A percentile compares a stretch with the other conserved stretches of the same genome.
phyloP scores from a whole-genome alignment of 2,888 invertebrate genomes.

The Drosophila kanekoi region DNA sequence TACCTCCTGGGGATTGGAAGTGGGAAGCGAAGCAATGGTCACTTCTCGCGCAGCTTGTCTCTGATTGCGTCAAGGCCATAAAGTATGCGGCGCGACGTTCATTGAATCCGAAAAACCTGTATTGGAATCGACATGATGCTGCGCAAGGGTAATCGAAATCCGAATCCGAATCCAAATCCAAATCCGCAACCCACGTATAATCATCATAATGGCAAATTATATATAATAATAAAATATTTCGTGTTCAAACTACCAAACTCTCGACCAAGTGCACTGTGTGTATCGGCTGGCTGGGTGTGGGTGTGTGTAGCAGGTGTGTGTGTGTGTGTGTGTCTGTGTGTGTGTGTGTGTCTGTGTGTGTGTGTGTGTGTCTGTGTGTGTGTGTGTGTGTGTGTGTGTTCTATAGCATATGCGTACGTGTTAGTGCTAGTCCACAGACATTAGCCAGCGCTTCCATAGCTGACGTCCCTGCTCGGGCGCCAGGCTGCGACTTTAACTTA shows the following conservation, averaged over 20 bases:
- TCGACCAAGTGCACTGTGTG: conserved; percentile 8
- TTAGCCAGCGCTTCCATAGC: conserved; percentile 2
- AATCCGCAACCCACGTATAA: conserved; percentile 67
- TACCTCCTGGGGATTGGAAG: too few relatives aligned
- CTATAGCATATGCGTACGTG: conserved; percentile 70
- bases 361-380: conserved; percentile 22
- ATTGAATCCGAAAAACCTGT: conserved; percentile 32
- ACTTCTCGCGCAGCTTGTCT: conserved; percentile 6
- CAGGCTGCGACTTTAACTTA: conserved; percentile 11
- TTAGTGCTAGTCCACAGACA: conserved; percentile 47
- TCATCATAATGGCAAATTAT: conserved; percentile 81
- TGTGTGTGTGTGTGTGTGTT: conserved; percentile 27
- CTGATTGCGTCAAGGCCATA: conserved; percentile 69
- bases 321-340: conserved; percentile 16
- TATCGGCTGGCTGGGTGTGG: conserved; percentile 20
- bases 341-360: conserved; percentile 4
- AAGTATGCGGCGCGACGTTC: conserved; percentile 62
- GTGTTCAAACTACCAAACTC: conserved; percentile 75
- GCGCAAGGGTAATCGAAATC: conserved; percentile 17
- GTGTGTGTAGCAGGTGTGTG: too few relatives aligned
- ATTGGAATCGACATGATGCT: neutral
- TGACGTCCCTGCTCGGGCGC: neutral
- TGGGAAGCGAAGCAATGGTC: conserved; percentile 21
- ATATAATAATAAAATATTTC: conserved; percentile 82
- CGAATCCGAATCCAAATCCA: conserved; percentile 32